Evolutionary conservation across 1,140 invertebrate genomes (phyloP), one percentile per base, ranked within the genome.

Genomic region (Lepidostoma basale): DNA sequence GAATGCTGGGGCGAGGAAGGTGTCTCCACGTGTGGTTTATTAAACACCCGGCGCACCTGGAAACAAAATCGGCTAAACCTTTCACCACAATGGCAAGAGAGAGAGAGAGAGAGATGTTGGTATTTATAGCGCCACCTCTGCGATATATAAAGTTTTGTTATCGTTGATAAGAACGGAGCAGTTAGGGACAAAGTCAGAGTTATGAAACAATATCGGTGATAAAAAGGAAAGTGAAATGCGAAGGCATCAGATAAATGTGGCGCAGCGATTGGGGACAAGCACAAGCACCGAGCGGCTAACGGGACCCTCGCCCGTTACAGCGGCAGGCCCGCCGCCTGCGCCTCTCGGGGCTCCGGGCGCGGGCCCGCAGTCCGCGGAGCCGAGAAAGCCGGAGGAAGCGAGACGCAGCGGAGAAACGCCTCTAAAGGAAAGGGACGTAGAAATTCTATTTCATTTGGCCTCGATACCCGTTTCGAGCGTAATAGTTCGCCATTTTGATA

Each of bases 371-470:
- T 20, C 44, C 16, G 14, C 18, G 6, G 20, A 23, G 10, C 44
- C 3, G 16, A 22, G 12, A 20, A 23, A 16, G 12, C 44, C 10
- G 20, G 44, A 0, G 56, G 39, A 33, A 22, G 39, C 22, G 65
- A 25, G 45, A 52, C 23, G 18, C 62, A 45, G n/a, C 20, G 12
- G 33, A 18, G 33, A 40, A 16, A 18, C 3, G 22, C 44, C 25
- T 42, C 60, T 25, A 42, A 28, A 36, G 26, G 62, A 54, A 22
- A 54, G 30, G 45, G 59, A 44, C 40, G 59, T 20, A 25, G 22
- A 66, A 66, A 40, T 66, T 66, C 63, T 66, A 66, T 66, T 58
- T 66, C 63, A 16, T 66, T 63, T 58, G 63, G 63, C 63, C 63
- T 66, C 63, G 28, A 66, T 66, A 66, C 44, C 52, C 26, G 60